Evolutionary conservation across 1,140 invertebrate species (phyloP), one percentile per base, ranked within the genome.

Genomic region (Patella vulgata): DNA sequence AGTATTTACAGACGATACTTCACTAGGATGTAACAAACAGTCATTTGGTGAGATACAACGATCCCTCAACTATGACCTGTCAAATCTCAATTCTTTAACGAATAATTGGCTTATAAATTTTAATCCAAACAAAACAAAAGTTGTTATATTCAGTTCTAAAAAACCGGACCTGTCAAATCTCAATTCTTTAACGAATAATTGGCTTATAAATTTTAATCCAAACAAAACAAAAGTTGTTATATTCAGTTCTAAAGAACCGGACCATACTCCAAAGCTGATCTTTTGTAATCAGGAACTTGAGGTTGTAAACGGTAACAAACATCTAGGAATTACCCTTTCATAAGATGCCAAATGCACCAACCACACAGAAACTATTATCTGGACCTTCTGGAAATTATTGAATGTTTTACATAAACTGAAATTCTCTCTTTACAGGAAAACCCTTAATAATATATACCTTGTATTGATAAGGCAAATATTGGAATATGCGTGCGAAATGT

Each of bases 61-160:
- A n/a, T n/a, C n/a, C n/a, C n/a, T n/a, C n/a, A n/a, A n/a, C n/a
- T n/a, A n/a, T n/a, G n/a, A n/a, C n/a, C n/a, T n/a, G n/a, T n/a
- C n/a, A n/a, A n/a, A n/a, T 43, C 39, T 55, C 11, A 40, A 25
- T 55, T 4, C 17, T 21, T 57, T 39, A 42, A 11, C 42, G 2
- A 30, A 39, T 43, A 57, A 27, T 28, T 46, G 40, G 40, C 8
- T 12, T 28, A 27, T 57, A 2, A 33, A 33, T 8, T 57, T 57
- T 27, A 57, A 57, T 30, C 54, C 54, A n/a, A n/a, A 2, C n/a
- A 57, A 57, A 46, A 57, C 42, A 8, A 27, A 57, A 11, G 28
- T 46, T 17, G 9, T 46, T 5, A 6, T 46, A 17, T 12, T 11
- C 9, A n/a, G n/a, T n/a, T n/a, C n/a, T n/a, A n/a, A n/a, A n/a